Percentiles rank a stretch among this genome's conserved stretches.
Evolutionary conservation across 2,797 vertebrate genomes (phyloP).

Genomic region (Leuciscus waleckii): DNA sequence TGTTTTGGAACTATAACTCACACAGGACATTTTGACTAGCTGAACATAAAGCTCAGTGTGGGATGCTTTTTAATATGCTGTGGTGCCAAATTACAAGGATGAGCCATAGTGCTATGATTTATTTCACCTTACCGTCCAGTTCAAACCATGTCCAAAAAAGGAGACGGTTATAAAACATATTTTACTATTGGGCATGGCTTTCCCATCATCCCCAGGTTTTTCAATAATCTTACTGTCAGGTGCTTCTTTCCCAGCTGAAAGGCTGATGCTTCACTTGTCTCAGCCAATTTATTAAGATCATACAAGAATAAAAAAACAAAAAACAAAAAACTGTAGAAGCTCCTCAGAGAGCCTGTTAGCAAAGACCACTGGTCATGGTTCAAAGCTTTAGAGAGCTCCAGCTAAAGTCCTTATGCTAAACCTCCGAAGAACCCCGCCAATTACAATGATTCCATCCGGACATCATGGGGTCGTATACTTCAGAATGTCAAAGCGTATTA

Average conservation of each 20-base stretch:
- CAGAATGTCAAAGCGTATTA: slow-evolving; percentile 34
- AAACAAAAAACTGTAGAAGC: slow-evolving; percentile 6
- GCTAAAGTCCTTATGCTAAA: slow-evolving; percentile 50
- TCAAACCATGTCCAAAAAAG: slow-evolving; percentile 55
- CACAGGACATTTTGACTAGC: slow-evolving; percentile 58
- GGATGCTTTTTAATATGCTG: slow-evolving; percentile 55
- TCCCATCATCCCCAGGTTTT: slow-evolving; percentile 62
- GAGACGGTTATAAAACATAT: slow-evolving; percentile 57
- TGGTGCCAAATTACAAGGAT: slow-evolving; percentile 61
- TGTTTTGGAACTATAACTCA: slow-evolving; percentile 56
- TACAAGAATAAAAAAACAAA: slow-evolving; percentile 12
- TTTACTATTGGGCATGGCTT: slow-evolving; percentile 58
- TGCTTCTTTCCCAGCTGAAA: slow-evolving; percentile 48
- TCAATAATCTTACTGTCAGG: slow-evolving; percentile 60
- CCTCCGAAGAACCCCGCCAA: slow-evolving; percentile 26
- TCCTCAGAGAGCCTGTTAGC: slow-evolving; percentile 50
- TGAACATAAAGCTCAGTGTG: slow-evolving; percentile 41
- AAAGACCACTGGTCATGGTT: slow-evolving; percentile 50
- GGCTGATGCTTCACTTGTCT: slow-evolving; percentile 42
- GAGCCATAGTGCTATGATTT: slow-evolving; percentile 56
- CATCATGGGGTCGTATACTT: slow-evolving; percentile 35
- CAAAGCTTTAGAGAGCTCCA: slow-evolving; percentile 44
- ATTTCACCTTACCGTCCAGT: slow-evolving; percentile 55
- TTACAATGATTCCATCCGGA: slow-evolving; percentile 35
- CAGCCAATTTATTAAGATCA: slow-evolving; percentile 54